Evolutionary conservation across 2,113 vertebrate species (phyloP), one percentile per base, ranked within the genome.

Genomic region (Apodemus speciosus): DNA sequence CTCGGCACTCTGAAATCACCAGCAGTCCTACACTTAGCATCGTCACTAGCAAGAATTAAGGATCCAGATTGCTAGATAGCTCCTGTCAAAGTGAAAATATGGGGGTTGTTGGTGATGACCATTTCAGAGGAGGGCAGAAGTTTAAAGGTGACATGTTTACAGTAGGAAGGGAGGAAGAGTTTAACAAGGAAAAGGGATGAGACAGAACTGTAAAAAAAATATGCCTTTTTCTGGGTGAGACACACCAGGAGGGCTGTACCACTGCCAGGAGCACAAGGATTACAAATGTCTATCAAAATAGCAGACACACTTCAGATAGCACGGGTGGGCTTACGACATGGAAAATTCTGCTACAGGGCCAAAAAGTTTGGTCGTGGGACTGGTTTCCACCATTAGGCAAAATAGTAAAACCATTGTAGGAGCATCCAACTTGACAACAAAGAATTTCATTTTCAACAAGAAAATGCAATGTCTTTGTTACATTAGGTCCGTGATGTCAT

Each of bases 51-150:
- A n/a, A 90, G 40, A 87, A 89, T 35, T 66, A 89, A 88, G 81
- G 58, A 68, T 32, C 49, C 38, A 76, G 27, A 86, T 68, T 66
- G 16, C 58, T 40, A 49, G 68, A 76, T 8, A 72, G 71, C 35
- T 62, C 64, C 85, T 85, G 71, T 79, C 94, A 85, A 62, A 76
- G 90, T 13, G 53, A 93, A 88, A 87, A 91, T 38, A 76, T 16
- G 53, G 66, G 62, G 56, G 81, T 85, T 32, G 32, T 0, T 25
- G 66, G 43, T 58, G 73, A 40, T n/a, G 35, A 53, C 90, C 49
- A 58, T 40, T 83, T 75, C 25, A 32, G 79, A 13, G 18, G 23
- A 90, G 35, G 73, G 79, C 21, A 56, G 66, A 46, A 76, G n/a
- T 58, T 85, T 73, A 25, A 35, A 21, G 25, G 80, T 6, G 46